Conservation (phyloP, 1,140 invertebrate species). For the Periplaneta americana region DNA sequence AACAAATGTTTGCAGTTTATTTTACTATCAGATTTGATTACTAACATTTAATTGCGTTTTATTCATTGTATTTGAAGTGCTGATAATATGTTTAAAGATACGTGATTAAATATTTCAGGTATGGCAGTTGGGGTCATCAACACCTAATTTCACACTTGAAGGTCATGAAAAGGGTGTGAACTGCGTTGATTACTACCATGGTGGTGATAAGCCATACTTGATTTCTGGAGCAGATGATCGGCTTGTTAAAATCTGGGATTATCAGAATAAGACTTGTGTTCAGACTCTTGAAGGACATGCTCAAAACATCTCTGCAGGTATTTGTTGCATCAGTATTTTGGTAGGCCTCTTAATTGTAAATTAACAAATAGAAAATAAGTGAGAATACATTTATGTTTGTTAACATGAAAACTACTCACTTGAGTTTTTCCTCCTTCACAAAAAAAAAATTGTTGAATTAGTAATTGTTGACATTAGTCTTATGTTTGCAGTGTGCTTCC, state of each 20-base stretch:
- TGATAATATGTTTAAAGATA: too few relatives aligned
- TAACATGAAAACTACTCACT: neutral
- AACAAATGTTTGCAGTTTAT: too few relatives aligned
- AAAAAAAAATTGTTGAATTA: neutral
- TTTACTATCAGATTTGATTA: neutral
- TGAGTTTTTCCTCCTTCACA: neutral
- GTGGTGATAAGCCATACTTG: slow-evolving; percentile 99
- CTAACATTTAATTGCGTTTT: neutral
- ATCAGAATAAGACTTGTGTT: slow-evolving; percentile 99
- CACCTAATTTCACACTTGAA: slow-evolving; percentile 96
- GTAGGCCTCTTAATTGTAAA: too few relatives aligned
- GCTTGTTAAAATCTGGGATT: slow-evolving; percentile 99
- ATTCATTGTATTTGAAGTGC: neutral
- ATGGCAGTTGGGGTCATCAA: slow-evolving; percentile 95
- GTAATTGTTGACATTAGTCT: neutral
- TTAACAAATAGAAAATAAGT: too few relatives aligned
- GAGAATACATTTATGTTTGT: too few relatives aligned
- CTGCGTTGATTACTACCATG: slow-evolving; percentile 98
- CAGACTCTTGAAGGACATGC: slow-evolving; percentile 96
- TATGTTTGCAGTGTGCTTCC: slow-evolving; percentile 71
- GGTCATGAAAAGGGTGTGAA: slow-evolving; percentile 99
- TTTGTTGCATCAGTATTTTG: too few relatives aligned
- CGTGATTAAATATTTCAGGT: slow-evolving; percentile 58
- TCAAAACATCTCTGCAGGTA: slow-evolving; percentile 85
- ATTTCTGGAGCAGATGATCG: slow-evolving; percentile 98